These are phyloP conservation scores for Selenia dentaria DNA, from an alignment of 2,888 invertebrate genomes.

Conservation along the genomic window DNA sequence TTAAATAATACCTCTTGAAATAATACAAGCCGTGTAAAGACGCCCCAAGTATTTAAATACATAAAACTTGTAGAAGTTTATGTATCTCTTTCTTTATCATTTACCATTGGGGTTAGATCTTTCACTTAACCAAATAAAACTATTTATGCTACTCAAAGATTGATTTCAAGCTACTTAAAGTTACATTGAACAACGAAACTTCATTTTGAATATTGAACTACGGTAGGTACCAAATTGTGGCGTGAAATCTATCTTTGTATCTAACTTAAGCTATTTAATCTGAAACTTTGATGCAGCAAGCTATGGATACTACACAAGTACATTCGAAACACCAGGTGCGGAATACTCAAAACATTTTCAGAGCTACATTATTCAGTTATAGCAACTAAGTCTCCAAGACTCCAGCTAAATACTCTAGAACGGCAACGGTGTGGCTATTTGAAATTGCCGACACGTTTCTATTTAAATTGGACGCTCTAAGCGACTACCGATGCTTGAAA, in stretches of 20 bases:
- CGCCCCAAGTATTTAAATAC: constrained; percentile 11
- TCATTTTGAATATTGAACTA: too few relatives aligned
- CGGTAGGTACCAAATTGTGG: constrained; percentile 11
- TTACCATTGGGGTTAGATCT: too few relatives aligned
- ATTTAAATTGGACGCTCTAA: constrained; percentile 69
- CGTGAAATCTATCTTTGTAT: constrained; percentile 50
- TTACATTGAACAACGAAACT: too few relatives aligned
- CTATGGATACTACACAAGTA: constrained; percentile 79
- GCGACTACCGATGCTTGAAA: constrained; percentile 74
- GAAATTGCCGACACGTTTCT: constrained; percentile 67
- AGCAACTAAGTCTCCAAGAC: constrained; percentile 68
- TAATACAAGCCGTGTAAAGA: constrained; percentile 4
- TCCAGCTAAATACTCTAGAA: constrained; percentile 65
- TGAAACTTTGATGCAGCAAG: constrained; percentile 82
- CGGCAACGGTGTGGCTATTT: constrained; percentile 59
- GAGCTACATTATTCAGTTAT: constrained; percentile 58
- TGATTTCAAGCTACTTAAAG: constrained; percentile 38
- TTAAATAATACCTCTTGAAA: constrained; percentile 4
- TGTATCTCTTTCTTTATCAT: too few relatives aligned
- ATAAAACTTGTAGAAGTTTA: constrained; percentile 2
- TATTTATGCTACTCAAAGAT: constrained; percentile 29
- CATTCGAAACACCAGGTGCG: constrained; percentile 62
- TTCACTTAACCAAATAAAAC: too few relatives aligned
- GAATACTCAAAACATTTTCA: constrained; percentile 46
- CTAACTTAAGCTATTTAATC: constrained; percentile 38